Base-by-base conservation (phyloP, 2,888 invertebrate species). In the Brachylomia viminalis region DNA sequence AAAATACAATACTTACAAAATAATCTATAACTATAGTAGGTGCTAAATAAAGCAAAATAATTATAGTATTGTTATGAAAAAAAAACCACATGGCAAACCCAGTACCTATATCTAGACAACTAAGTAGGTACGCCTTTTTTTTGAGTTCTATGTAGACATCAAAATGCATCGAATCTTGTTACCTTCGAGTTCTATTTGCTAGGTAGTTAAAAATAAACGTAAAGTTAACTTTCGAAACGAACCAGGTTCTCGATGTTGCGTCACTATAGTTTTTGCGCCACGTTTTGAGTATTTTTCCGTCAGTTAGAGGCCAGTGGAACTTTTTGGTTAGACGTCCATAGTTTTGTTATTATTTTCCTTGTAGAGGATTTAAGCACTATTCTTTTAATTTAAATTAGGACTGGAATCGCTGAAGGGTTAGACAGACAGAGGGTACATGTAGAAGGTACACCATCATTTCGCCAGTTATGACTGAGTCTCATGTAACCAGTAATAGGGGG, bases 251-350 rank as follows among this genome's bases (percentile, higher is more conserved):
- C 20, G 42, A 11, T 38, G 27, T 87, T 87, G 64, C 86, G 82
- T 86, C 88, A 86, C 61, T 23, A 8, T 45, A 54, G 49, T 88
- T 86, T 89, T 89, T 88, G 81, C 73, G 58, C 72, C 77, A 61
- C 70, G 68, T 83, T 87, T 87, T 86, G 79, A 75, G 80, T 79
- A 66, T 69, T 80, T 83, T 84, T 81, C 75, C 74, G 61, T 47
- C 1, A 10, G 13, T 61, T 68, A 52, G 80, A 83, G 86, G 86
- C 79, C 59, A 82, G 69, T 73, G 88, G 88, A 89, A 86, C 66
- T 77, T 83, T 89, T 89, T 84, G 71, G 69, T 61, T 77, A 23
- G 27, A 27, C 52, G 47, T 17, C 1, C 79, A 45, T 61, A 78
- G 49, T 52, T 47, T 33, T 11, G 42, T 33, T 47, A 20, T 38